Evolutionary conservation across 2,113 vertebrate species (phyloP).

Genomic region (Malurus alboscapulatus): DNA sequence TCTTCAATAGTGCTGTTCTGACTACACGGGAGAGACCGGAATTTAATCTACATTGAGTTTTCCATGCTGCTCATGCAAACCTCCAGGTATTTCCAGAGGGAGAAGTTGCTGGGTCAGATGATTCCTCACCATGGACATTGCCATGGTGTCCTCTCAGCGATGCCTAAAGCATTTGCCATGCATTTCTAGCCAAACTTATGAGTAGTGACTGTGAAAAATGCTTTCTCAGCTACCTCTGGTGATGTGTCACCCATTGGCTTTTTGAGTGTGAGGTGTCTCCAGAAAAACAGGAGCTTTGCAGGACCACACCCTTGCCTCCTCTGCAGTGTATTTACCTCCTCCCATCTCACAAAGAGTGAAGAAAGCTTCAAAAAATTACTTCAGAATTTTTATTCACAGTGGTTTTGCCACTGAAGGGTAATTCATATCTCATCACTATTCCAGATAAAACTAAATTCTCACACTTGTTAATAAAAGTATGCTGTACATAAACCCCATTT

Average conservation of each 20-base stretch:
- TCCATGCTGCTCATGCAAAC: not conserved
- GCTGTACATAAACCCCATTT: not conserved
- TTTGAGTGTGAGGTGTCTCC: not conserved
- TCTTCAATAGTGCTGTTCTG: not conserved
- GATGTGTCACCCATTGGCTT: not conserved
- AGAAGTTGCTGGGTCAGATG: not conserved
- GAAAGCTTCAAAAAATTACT: not conserved
- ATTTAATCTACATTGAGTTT: not conserved
- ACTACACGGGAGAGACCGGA: accelerated
- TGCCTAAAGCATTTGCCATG: not conserved
- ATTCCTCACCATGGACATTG: not conserved
- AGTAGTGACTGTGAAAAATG: not conserved
- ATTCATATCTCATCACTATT: not conserved
- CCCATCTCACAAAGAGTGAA: not conserved
- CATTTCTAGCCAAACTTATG: not conserved
- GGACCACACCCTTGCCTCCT: not conserved
- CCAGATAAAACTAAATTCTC: not conserved
- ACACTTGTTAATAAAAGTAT: not conserved
- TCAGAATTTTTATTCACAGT: not conserved
- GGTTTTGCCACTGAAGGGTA: not conserved
- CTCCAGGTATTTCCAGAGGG: not conserved
- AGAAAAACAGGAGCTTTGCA: not conserved
- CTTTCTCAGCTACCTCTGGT: not conserved
- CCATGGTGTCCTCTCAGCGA: accelerated
- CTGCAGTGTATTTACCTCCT: not conserved